Evolutionary conservation across 2,888 invertebrate species (phyloP).

Genomic region (Diabrotica balteata): DNA sequence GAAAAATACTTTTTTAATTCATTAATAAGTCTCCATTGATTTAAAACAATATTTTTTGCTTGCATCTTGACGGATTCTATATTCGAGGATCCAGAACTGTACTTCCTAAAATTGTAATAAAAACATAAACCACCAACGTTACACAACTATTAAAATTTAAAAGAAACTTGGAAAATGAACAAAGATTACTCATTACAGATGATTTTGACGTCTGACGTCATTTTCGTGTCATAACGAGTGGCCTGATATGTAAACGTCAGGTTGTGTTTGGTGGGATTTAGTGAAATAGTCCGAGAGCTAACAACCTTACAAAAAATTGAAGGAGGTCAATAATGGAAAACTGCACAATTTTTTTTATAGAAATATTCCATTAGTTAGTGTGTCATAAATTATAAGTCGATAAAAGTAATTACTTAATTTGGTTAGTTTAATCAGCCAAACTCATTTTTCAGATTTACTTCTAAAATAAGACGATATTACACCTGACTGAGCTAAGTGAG

Average conservation of each 20-base stretch:
- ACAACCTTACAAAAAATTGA: background rate
- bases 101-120: constrained; percentile 41
- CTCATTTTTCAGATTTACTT: too few species aligned
- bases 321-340: too few species aligned
- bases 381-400: too few species aligned
- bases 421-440: too few species aligned
- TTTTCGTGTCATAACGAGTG: background rate
- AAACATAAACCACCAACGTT: too few species aligned
- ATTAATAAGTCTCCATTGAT: constrained; percentile 61
- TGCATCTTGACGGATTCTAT: constrained; percentile 53
- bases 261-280: background rate
- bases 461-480: too few species aligned
- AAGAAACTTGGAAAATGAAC: background rate
- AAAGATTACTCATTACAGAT: constrained; percentile 29
- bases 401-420: too few species aligned
- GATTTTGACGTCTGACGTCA: constrained; percentile 34
- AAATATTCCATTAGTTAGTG: too few species aligned
- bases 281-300: too few species aligned
- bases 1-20: constrained; percentile 61
- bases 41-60: constrained; percentile 51
- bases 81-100: constrained; percentile 45
- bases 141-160: too few species aligned
- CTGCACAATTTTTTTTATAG: too few species aligned
- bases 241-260: background rate
- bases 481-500: too few species aligned